A percentile compares a stretch with the other conserved stretches of the same genome.
These are phyloP conservation scores for Drosophila borealis DNA, from an alignment of 2,888 invertebrate genomes.

Conservation along the genomic window DNA sequence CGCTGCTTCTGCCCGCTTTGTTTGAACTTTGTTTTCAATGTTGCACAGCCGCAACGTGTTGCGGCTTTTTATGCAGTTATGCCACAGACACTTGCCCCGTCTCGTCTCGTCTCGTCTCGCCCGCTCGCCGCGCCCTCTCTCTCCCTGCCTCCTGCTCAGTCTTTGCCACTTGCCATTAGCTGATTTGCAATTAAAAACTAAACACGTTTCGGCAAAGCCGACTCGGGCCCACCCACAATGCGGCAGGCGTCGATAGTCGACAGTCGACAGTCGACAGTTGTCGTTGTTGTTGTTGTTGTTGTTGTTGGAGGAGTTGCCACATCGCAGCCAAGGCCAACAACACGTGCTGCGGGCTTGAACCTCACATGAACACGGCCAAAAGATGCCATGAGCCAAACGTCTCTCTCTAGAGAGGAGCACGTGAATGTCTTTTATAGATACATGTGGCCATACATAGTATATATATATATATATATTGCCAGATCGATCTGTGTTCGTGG, in stretches of 20 bases:
- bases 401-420: conserved; percentile 30
- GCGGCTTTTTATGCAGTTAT: conserved; percentile 52
- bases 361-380: conserved; percentile 28
- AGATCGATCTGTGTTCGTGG: neutral
- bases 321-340: conserved; percentile 70
- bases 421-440: neutral
- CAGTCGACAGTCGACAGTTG: conserved; percentile 25
- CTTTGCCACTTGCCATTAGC: conserved; percentile 43
- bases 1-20: conserved; percentile 51
- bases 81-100: neutral
- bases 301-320: conserved; percentile 43
- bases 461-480: neutral
- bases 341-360: conserved; percentile 60
- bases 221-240: conserved; percentile 68
- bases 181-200: conserved; percentile 78
- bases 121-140: neutral
- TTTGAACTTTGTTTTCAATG: conserved; percentile 79
- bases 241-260: conserved; percentile 61
- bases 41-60: conserved; percentile 58
- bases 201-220: conserved; percentile 65
- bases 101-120: neutral
- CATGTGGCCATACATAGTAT: neutral
- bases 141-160: neutral
- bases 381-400: conserved; percentile 38
- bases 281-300: conserved; percentile 16